phyloP scores from a whole-genome alignment of 2,113 vertebrate genomes.

The Elaphurus davidianus region DNA sequence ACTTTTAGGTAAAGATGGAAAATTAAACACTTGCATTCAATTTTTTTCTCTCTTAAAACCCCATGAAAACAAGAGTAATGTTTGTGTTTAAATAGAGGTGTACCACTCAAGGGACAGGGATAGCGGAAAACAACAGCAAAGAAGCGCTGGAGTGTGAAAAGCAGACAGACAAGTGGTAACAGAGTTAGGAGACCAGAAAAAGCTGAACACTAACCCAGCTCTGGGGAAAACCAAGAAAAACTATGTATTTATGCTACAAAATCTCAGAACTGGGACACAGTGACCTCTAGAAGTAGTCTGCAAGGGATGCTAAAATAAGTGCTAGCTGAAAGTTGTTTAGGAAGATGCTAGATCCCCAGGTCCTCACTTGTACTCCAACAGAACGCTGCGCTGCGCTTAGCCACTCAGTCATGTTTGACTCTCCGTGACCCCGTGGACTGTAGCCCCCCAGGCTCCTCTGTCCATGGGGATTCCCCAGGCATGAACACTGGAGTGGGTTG shows the following conservation, averaged over 20 bases:
- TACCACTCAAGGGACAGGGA: neutral
- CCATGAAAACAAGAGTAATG: neutral
- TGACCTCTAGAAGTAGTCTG: neutral
- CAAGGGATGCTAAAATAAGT: neutral
- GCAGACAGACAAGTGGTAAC: neutral
- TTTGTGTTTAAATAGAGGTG: neutral
- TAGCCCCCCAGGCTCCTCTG: neutral
- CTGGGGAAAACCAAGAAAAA: neutral
- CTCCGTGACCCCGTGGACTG: fast-evolving
- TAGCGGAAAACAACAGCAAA: neutral
- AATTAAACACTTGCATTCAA: conserved; percentile 12
- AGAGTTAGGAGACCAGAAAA: neutral
- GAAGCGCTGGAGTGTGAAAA: neutral
- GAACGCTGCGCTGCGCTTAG: neutral
- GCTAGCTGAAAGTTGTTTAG: neutral
- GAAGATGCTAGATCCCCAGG: neutral
- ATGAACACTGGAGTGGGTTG: neutral
- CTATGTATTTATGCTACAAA: neutral
- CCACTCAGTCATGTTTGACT: neutral
- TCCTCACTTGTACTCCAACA: neutral
- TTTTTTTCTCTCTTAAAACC: neutral
- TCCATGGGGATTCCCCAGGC: neutral
- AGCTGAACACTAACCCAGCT: neutral
- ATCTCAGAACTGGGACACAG: neutral
- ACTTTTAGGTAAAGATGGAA: neutral